phyloP scores from a whole-genome alignment of 2,113 vertebrate genomes.

The Syrmaticus mikado region DNA sequence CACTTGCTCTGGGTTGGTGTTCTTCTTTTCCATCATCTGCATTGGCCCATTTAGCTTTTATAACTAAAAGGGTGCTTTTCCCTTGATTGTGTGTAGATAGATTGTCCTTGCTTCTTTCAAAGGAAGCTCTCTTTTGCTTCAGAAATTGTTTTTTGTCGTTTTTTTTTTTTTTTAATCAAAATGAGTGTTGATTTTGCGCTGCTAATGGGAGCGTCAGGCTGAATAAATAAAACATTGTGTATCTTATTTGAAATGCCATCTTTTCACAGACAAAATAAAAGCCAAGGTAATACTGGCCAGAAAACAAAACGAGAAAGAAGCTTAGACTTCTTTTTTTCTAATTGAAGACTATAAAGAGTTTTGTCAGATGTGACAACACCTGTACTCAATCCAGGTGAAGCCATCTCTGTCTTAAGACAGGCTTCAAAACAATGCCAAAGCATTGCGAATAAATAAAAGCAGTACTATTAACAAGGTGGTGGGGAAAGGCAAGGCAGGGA shows the following conservation, averaged over 20 bases:
- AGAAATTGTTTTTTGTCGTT: neutral
- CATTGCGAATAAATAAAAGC: neutral
- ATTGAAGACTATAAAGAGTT: neutral
- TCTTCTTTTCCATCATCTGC: neutral
- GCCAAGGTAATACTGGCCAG: neutral
- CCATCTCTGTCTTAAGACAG: neutral
- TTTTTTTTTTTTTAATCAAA: neutral
- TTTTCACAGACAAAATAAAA: neutral
- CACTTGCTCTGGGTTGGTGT: neutral
- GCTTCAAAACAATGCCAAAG: neutral
- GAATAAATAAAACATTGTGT: neutral
- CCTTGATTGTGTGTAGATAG: rapidly evolving
- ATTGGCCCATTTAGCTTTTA: neutral
- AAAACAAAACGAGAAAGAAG: neutral
- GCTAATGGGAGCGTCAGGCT: neutral
- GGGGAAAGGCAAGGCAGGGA: neutral
- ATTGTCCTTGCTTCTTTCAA: neutral
- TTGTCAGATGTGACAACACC: neutral
- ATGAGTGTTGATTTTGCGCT: neutral
- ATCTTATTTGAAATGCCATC: neutral
- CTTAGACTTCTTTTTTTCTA: neutral
- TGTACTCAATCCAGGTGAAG: neutral
- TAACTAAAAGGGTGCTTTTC: neutral
- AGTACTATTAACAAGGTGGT: neutral
- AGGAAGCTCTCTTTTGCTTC: neutral